Evolutionary conservation across 2,797 vertebrate genomes (phyloP), one percentile per base, ranked within the genome.

Genomic region (Synaphobranchus kaupii): DNA sequence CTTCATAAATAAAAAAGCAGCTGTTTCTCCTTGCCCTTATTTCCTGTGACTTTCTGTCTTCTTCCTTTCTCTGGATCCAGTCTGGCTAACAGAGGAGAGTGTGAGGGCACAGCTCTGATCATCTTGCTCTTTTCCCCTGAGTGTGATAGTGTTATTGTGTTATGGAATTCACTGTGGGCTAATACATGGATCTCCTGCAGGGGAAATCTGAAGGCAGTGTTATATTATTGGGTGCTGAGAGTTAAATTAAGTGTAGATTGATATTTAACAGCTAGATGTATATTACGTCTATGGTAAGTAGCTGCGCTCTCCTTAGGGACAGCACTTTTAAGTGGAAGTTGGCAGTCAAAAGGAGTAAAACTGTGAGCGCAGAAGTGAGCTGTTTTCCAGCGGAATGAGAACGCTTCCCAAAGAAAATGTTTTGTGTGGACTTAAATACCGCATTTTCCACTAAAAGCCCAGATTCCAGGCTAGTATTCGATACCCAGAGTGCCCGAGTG

Each of bases 1-100:
- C 91, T 93, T 96, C 95, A 96, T 96, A 93, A 96, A 97, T 96
- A 96, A 93, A 94, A 89, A 91, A 95, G 90, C 90, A 94, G 92
- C 91, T 89, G 73, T 90, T 93, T 94, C 93, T 90, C 92, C 89
- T 93, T 95, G 93, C 90, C 91, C 91, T 81, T 84, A 52, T 78
- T 87, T 84, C 47, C 47, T 73, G 25, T 91, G 88, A 89, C 85
- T 81, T 31, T 56, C 83, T 89, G 88, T 66, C 17, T 56, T 71
- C 90, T 87, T 87, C 84, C 87, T 89, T 58, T 58, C 52, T 84
- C 92, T 88, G 86, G 48, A 84, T 60, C 78, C 86, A 89, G 90
- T 87, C 90, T 90, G 54, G 86, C 83, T 89, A 47, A 84, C 84
- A 86, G 63, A 88, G 44, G 58, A 56, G 73, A 31, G 78, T 63